Conservation (phyloP, 2,888 invertebrate genomes). For the Tipula confusa region DNA sequence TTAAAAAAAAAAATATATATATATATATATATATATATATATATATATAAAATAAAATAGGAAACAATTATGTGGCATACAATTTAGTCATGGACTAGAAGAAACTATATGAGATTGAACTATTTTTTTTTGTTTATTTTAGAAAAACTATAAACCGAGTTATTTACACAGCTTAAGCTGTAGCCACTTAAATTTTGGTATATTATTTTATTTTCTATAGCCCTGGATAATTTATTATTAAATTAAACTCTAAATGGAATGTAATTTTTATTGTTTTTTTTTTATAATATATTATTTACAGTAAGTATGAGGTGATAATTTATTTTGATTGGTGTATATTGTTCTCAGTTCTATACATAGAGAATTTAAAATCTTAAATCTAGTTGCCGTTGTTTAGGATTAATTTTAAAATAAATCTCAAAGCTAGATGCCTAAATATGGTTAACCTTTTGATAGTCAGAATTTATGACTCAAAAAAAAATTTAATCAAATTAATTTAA, state of each 20-base stretch:
- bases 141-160: no score
- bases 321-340: neutral
- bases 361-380: neutral
- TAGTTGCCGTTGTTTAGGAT: neutral
- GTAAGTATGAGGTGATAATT: neutral
- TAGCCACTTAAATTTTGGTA: conserved; percentile 3
- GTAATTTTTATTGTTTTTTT: neutral
- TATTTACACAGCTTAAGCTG: conserved; percentile 4
- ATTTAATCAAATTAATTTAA: no score
- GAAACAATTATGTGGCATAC: neutral
- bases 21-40: no score
- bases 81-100: neutral
- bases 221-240: neutral
- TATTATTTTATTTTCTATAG: neutral
- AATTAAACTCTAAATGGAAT: conserved; percentile 3
- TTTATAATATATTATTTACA: neutral
- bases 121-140: neutral
- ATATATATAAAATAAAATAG: neutral
- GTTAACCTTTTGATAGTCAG: no score
- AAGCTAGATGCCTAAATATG: no score
- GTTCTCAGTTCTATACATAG: no score
- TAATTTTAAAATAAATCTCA: no score
- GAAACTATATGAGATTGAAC: neutral
- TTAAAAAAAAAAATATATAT: no score
- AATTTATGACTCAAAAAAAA: no score